Percentiles rank a stretch among this genome's conserved stretches.
Conservation (phyloP, 1,140 invertebrate species). For the Dicyema japonicum region DNA sequence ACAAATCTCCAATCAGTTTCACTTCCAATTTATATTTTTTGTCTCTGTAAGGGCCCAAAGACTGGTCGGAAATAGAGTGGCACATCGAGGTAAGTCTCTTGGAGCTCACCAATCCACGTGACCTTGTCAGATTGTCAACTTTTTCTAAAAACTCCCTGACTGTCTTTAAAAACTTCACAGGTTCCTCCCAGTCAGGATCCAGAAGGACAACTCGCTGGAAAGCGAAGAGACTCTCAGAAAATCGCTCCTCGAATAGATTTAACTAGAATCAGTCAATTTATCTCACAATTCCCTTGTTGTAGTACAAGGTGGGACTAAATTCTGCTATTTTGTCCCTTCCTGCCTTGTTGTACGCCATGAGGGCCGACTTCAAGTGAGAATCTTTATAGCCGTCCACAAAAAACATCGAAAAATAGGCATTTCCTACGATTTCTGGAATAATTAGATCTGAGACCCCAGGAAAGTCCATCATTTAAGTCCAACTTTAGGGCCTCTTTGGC, state of each 20-base stretch:
- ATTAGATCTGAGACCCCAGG: slow-evolving; percentile 27
- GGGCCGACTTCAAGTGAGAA: neutral
- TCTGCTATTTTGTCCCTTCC: slow-evolving; percentile 36
- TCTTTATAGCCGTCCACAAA: neutral
- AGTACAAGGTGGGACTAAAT: too few species aligned
- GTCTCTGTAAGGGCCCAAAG: neutral
- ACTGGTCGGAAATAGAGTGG: neutral
- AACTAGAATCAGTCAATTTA: too few species aligned
- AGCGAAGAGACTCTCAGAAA: too few species aligned
- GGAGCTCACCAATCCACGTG: slow-evolving; percentile 28
- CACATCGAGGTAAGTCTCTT: slow-evolving; percentile 17
- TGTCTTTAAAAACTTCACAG: too few species aligned
- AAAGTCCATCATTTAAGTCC: slow-evolving; percentile 42
- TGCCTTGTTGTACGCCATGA: slow-evolving; percentile 39
- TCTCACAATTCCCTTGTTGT: too few species aligned
- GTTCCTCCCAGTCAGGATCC: slow-evolving; percentile 39
- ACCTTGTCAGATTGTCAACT: slow-evolving; percentile 30
- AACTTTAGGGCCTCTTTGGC: slow-evolving; percentile 47
- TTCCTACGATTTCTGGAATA: slow-evolving; percentile 30
- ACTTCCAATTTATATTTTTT: slow-evolving; percentile 5
- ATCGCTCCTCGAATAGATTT: too few species aligned
- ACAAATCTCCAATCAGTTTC: slow-evolving; percentile 7
- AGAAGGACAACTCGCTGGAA: slow-evolving; percentile 30
- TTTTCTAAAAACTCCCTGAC: too few species aligned
- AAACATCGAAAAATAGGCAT: slow-evolving; percentile 29